Conservation (phyloP, 2,113 vertebrate species). For the Bubo blakistoni region DNA sequence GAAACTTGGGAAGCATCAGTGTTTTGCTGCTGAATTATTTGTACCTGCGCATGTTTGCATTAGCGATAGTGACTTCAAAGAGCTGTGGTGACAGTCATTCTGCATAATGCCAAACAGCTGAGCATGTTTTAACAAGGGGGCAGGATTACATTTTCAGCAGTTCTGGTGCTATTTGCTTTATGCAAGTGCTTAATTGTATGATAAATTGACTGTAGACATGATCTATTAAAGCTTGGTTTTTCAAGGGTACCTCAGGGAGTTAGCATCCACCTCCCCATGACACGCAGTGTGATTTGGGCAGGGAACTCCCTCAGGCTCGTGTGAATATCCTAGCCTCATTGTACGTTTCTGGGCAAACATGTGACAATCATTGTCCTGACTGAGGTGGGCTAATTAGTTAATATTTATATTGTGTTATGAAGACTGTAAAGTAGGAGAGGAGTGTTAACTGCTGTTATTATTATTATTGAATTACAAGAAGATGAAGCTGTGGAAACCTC, state of each 20-base stretch:
- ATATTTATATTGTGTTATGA: not conserved
- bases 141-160: slow-evolving; percentile 39
- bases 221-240: slow-evolving; percentile 26
- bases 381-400: not conserved
- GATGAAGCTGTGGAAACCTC: not conserved
- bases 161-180: slow-evolving; percentile 46
- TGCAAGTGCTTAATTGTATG: slow-evolving; percentile 55
- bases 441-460: not conserved
- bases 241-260: slow-evolving; percentile 23
- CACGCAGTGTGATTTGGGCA: not conserved
- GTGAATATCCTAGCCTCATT: not conserved
- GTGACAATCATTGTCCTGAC: not conserved
- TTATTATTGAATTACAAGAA: not conserved
- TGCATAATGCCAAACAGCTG: slow-evolving; percentile 30
- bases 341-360: not conserved
- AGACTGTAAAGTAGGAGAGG: not conserved
- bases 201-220: slow-evolving; percentile 49
- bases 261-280: not conserved
- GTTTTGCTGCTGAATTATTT: slow-evolving; percentile 52
- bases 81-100: not conserved
- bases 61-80: slow-evolving; percentile 54
- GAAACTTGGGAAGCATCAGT: slow-evolving; percentile 37
- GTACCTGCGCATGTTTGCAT: slow-evolving; percentile 50
- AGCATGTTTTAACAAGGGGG: slow-evolving; percentile 35
- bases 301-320: not conserved